These are phyloP conservation scores for Pheosia gnoma DNA, from an alignment of 2,888 invertebrate species.

Conservation along the genomic window DNA sequence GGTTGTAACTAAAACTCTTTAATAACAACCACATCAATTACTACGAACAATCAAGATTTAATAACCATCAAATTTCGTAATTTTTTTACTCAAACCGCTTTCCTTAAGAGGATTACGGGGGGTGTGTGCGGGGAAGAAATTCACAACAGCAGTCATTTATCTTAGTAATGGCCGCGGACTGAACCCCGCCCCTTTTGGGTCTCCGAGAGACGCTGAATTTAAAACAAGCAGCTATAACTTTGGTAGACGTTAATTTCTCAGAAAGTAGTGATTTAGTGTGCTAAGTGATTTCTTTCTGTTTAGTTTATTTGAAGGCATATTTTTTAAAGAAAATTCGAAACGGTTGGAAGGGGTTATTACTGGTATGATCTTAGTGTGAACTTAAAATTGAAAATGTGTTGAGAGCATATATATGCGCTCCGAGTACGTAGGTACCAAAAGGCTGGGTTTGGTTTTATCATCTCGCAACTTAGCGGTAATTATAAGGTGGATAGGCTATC, in stretches of 20 bases:
- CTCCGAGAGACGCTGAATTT: constrained; percentile 63
- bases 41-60: background rate
- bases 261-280: constrained; percentile 69
- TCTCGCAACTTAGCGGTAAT: no score
- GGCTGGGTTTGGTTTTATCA: no score
- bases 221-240: constrained; percentile 63
- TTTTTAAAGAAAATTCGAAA: background rate
- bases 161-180: constrained; percentile 68
- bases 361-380: no score
- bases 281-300: constrained; percentile 39
- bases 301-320: background rate
- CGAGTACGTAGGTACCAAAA: no score
- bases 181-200: constrained; percentile 76
- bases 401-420: no score
- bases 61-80: background rate
- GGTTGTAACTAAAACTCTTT: background rate
- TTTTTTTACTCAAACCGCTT: constrained; percentile 32
- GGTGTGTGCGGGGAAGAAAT: constrained; percentile 41
- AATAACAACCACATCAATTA: background rate
- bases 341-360: no score
- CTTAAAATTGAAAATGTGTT: no score
- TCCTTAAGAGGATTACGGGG: constrained; percentile 49
- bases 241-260: constrained; percentile 62
- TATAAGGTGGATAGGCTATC: no score
- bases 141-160: constrained; percentile 70